Evolutionary conservation across 2,797 vertebrate genomes (phyloP), one percentile per base, ranked within the genome.

Genomic region (Fistularia commersonii): DNA sequence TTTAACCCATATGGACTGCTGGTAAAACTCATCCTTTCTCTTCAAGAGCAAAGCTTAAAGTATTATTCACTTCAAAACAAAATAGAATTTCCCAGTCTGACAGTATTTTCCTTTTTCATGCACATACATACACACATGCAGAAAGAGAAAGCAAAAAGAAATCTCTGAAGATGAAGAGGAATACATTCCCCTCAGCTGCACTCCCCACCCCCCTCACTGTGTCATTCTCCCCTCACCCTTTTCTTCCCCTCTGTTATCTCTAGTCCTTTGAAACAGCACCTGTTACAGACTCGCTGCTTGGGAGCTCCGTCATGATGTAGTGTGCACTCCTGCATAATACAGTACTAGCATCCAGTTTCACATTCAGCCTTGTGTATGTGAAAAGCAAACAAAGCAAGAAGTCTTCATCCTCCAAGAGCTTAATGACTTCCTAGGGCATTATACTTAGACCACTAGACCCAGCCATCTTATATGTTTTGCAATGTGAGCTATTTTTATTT

Each of bases 251-350:
- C 76, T 81, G 74, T 90, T 90, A 88, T 88, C 86, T 85, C 80
- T 44, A 13, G 36, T 46, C 70, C 82, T 87, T 85, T 82, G 81
- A 90, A 88, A 89, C 74, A 73, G 69, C 87, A 89, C 85, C 84
- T 90, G 85, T 75, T 86, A 73, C 69, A 61, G 64, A 66, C 63
- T 87, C 67, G 46, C 69, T 54, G 71, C 75, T 66, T 36, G 54
- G 73, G 69, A 80, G 68, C 73, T 37, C 70, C 41, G 61, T 72
- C 67, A 61, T 75, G 81, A 81, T 80, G 77, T 66, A 73, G 76
- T 63, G 72, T 66, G 60, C 74, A 62, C 66, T 66, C 50, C 56
- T 37, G 60, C 65, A 1, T 61, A 74, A 74, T 76, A 56, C 61
- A 41, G 51, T 57, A 75, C 72, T 67, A 63, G 67, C 68, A 72